These are phyloP conservation scores for Adela reaumurella DNA, from an alignment of 2,888 invertebrate species.

Conservation along the genomic window DNA sequence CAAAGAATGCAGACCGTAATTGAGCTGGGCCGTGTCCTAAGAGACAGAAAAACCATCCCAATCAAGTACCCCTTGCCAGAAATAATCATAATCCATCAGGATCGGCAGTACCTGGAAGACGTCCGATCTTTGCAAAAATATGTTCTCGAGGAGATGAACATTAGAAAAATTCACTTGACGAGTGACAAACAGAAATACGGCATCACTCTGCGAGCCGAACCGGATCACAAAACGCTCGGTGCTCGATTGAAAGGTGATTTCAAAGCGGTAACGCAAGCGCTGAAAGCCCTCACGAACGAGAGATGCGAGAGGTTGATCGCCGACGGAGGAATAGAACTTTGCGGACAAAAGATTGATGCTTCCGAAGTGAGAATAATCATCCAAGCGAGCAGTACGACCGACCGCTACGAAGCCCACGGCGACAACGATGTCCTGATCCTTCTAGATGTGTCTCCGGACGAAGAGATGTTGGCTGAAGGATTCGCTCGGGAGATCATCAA, in stretches of 20 bases:
- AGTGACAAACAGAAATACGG: slow-evolving; percentile 91
- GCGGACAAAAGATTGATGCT: slow-evolving; percentile 72
- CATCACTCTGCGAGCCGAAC: slow-evolving; percentile 86
- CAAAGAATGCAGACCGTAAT: slow-evolving; percentile 92
- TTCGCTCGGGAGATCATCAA: slow-evolving; percentile 94
- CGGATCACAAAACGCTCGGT: slow-evolving; percentile 90
- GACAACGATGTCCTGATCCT: slow-evolving; percentile 87
- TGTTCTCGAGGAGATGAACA: slow-evolving; percentile 90
- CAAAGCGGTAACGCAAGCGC: slow-evolving; percentile 77
- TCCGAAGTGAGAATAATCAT: slow-evolving; percentile 83
- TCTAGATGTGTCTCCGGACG: slow-evolving; percentile 85
- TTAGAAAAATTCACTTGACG: slow-evolving; percentile 77
- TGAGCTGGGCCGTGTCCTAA: slow-evolving; percentile 86
- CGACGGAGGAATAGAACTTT: slow-evolving; percentile 67
- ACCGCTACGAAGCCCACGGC: slow-evolving; percentile 85
- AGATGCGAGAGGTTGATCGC: slow-evolving; percentile 74
- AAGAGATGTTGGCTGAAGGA: slow-evolving; percentile 91
- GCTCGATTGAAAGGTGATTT: slow-evolving; percentile 85
- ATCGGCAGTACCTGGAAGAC: slow-evolving; percentile 71
- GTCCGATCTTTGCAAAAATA: slow-evolving; percentile 77
- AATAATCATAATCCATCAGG: slow-evolving; percentile 91
- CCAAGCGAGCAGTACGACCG: slow-evolving; percentile 61
- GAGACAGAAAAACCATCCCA: slow-evolving; percentile 91
- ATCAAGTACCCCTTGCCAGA: slow-evolving; percentile 96
- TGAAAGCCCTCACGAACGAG: slow-evolving; percentile 73